Conservation (phyloP, 2,113 vertebrate species). For the Aegithalos caudatus region DNA sequence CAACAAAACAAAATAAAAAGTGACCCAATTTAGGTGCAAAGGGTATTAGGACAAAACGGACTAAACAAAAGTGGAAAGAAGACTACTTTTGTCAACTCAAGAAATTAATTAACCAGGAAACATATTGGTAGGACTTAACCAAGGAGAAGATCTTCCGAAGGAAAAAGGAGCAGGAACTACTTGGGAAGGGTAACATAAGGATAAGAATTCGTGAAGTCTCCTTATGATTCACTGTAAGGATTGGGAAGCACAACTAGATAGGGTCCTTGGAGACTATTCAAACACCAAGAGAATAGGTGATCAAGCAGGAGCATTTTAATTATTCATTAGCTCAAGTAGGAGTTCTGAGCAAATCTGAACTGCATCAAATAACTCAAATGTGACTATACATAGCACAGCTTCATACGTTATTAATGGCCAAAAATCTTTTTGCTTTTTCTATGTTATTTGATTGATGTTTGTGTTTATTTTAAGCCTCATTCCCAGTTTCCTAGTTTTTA, state of each 20-base stretch:
- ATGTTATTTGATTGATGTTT: neutral
- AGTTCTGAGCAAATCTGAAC: neutral
- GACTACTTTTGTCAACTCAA: neutral
- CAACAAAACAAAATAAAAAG: neutral
- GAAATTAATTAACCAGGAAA: neutral
- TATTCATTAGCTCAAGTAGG: neutral
- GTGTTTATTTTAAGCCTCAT: conserved; percentile 7
- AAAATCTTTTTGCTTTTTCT: neutral
- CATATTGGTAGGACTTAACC: neutral
- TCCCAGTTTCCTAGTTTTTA: neutral
- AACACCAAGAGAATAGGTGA: neutral
- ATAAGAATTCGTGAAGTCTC: neutral
- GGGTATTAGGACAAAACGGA: neutral
- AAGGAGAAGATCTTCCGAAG: neutral
- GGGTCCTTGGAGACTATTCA: neutral
- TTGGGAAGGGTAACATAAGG: neutral
- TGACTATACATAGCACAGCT: neutral
- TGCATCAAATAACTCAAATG: neutral
- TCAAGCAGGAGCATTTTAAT: conserved; percentile 7
- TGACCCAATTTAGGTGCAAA: neutral
- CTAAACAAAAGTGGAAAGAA: neutral
- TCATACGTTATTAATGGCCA: conserved; percentile 2
- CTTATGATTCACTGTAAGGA: neutral
- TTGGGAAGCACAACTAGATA: neutral
- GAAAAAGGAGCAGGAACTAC: neutral